phyloP scores from a whole-genome alignment of 2,797 vertebrate genomes.

The Silurus lanzhouensis region DNA sequence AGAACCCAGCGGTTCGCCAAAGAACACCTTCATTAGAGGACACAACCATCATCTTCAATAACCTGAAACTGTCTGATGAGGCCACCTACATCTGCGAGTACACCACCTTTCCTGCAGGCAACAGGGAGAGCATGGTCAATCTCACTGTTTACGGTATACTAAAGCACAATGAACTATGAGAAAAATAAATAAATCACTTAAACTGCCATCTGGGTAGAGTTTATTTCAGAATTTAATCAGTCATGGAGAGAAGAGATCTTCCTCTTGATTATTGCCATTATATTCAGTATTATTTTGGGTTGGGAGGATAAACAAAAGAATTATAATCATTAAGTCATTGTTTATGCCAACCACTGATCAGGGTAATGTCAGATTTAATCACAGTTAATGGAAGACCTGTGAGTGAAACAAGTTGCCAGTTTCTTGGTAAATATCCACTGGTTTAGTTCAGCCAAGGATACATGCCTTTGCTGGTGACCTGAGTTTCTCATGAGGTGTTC shows the following conservation, averaged over 20 bases:
- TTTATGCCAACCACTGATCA: constrained; percentile 18
- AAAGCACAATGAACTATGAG: neutral
- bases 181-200: neutral
- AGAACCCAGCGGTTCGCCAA: constrained; percentile 82
- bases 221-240: neutral
- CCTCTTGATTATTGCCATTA: neutral
- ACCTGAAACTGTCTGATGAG: constrained; percentile 87
- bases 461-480: constrained; percentile 28
- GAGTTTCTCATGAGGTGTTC: constrained; percentile 30
- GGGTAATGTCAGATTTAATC: constrained; percentile 20
- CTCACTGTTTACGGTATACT: constrained; percentile 90
- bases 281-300: neutral
- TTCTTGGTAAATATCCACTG: constrained; percentile 2
- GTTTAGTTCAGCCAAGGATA: constrained; percentile 27
- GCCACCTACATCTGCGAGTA: constrained; percentile 97
- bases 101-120: constrained; percentile 93
- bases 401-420: constrained; percentile 10
- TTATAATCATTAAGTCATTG: neutral
- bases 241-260: neutral
- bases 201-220: neutral
- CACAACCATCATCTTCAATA: constrained; percentile 88
- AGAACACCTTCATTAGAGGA: constrained; percentile 85
- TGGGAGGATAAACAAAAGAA: neutral
- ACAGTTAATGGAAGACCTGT: neutral
- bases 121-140: constrained; percentile 91